Evolutionary conservation across 2,113 vertebrate species (phyloP), one percentile per base, ranked within the genome.

Genomic region (Vanacampus margaritifer): DNA sequence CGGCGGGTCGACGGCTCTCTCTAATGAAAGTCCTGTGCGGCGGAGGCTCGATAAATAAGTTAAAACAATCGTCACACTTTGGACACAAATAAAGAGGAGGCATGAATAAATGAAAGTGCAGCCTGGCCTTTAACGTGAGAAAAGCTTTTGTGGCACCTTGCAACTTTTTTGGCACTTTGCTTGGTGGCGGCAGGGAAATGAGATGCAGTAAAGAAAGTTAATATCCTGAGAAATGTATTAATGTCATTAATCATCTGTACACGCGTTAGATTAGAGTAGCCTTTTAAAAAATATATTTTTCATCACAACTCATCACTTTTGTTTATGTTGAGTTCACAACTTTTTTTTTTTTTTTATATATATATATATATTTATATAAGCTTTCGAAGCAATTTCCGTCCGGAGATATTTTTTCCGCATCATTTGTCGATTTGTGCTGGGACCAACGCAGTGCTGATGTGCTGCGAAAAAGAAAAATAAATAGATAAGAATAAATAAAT

Each of bases 201-300:
- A 57, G 24, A 57, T 32, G 54, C 54, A 57, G 17, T 57, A 35
- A 57, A 28, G 54, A 32, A 57, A 32, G 54, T 57, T 57, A 57
- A 57, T 57, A 57, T 57, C 54, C 54, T 57, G 54, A 28, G 17
- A 54, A 57, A 57, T 32, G 26, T 57, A 57, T 57, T 57, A 17
- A 32, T 57, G 54, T 28, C 54, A 57, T 57, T 57, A 57, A 57
- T 57, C 54, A 57, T 28, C 54, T 17, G 26, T 57, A 32, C 54
- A 19, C 54, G 17, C 14, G 24, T 56, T 28, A 56, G 53, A 32
- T 57, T 57, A 57, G 26, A 16, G 26, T 16, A 57, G 54, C 26
- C 54, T 32, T 23, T 32, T 32, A 14, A 26, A 54, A 26, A 54
- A 24, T 1, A 54, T 26, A 41, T 54, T 54, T 26, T 54, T 26